Conservation (phyloP, 2,888 invertebrate genomes). For the Lithophane leautieri region DNA sequence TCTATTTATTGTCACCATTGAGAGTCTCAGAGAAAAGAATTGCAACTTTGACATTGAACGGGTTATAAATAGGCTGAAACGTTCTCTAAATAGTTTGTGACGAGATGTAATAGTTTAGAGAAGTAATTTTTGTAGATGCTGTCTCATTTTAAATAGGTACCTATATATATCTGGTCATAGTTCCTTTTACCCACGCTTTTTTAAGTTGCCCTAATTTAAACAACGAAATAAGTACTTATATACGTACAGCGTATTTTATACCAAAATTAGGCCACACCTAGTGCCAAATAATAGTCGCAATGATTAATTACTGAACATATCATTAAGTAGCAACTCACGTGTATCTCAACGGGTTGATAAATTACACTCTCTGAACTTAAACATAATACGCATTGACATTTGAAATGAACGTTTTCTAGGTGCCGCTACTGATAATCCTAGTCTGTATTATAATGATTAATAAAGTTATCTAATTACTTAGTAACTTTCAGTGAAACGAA, state of each 20-base stretch:
- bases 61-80: conserved; percentile 42
- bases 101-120: conserved; percentile 14
- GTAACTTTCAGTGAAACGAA: too few relatives aligned
- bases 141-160: background rate
- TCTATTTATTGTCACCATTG: conserved; percentile 45
- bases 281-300: conserved; percentile 42
- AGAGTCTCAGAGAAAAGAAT: conserved; percentile 47
- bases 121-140: conserved; percentile 1
- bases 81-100: conserved; percentile 21
- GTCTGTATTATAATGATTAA: background rate
- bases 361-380: conserved; percentile 30
- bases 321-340: conserved; percentile 35
- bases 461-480: background rate
- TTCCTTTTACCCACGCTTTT: background rate
- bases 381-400: conserved; percentile 26
- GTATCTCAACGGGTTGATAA: conserved; percentile 32
- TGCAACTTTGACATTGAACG: conserved; percentile 64
- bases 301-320: conserved; percentile 26
- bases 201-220: background rate
- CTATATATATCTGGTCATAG: conserved; percentile 5
- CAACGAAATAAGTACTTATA: background rate
- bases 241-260: background rate
- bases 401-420: conserved; percentile 19
- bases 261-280: background rate
- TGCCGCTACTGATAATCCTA: conserved; percentile 12